Conservation (phyloP, 2,888 invertebrate genomes). For the Dynastes tityus region DNA sequence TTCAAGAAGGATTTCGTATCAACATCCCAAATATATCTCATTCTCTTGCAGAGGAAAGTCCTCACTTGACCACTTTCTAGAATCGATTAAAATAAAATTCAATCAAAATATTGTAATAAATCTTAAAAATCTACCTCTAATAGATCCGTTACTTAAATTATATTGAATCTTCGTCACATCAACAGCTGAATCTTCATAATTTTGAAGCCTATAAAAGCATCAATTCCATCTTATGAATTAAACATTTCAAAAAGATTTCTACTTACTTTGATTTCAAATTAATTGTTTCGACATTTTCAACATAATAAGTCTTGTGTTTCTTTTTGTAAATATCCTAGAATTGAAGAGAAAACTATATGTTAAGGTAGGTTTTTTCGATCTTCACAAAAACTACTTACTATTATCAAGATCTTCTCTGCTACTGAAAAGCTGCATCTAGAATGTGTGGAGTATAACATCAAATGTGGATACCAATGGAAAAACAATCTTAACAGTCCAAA, state of each 20-base stretch:
- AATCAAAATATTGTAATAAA: not conserved
- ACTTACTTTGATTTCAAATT: constrained; percentile 50
- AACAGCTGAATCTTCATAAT: not conserved
- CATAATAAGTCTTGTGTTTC: constrained; percentile 81
- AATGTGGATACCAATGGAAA: constrained; percentile 91
- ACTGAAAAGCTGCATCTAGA: constrained; percentile 78
- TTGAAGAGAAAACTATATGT: not conserved
- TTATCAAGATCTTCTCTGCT: constrained; percentile 85
- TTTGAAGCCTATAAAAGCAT: not conserved
- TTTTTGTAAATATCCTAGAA: constrained; percentile 83
- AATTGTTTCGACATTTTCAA: constrained; percentile 74
- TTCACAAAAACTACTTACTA: constrained; percentile 71
- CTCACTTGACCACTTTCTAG: constrained; percentile 63
- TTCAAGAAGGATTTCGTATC: constrained; percentile 79
- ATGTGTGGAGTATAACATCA: constrained; percentile 83
- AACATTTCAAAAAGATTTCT: not conserved
- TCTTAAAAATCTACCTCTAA: constrained; percentile 6
- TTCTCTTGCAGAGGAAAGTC: constrained; percentile 86
- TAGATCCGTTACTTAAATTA: constrained; percentile 27
- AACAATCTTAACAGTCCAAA: constrained; percentile 85
- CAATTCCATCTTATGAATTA: not conserved
- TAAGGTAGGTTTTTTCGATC: not conserved
- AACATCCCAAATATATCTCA: constrained; percentile 87
- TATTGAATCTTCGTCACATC: constrained; percentile 31
- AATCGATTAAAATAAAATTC: not conserved